Evolutionary conservation across 2,888 invertebrate species (phyloP), one percentile per base, ranked within the genome.

Genomic region (Tinea pellionella): DNA sequence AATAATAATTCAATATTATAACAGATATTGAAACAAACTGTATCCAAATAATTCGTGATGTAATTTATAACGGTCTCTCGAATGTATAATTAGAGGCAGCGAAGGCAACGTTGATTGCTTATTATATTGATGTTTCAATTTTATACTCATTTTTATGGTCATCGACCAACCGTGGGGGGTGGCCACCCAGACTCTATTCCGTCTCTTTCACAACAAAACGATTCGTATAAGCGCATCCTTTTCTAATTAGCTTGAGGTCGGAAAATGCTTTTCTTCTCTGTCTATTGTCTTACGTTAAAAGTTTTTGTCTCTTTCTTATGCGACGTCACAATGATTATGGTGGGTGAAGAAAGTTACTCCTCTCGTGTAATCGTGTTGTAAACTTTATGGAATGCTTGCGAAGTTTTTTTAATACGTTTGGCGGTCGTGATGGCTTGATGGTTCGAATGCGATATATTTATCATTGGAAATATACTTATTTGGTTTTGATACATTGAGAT

Each of bases 41-140:
- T 84, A 81, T 78, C 70, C 73, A 24, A 55, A 59, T 66, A 65
- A 70, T 68, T 70, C 72, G 70, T 74, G 71, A 71, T 72, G 77
- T 85, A 84, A 86, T 86, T 86, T 85, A 85, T 84, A 80, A 77
- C 78, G 69, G 73, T 73, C 70, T 72, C 77, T 74, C 75, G 71
- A 74, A 80, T 75, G 81, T 87, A 86, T 86, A 86, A 86, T 87
- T 86, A 86, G 78, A 77, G 69, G 73, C 72, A 76, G 72, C 69
- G 75, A 70, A 69, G 68, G 68, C 73, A 70, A 70, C 74, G 80
- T 78, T 87, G 86, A 86, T 87, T 87, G 85, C 86, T 85, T 87
- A 87, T 87, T 86, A 86, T 87, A 86, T 87, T 87, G 87, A 87
- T 87, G 87, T 86, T 86, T 87, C 86, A 87, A 87, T 87, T 87